Evolutionary conservation across 2,797 vertebrate genomes (phyloP).

Genomic region (Scomberomorus guttatus): DNA sequence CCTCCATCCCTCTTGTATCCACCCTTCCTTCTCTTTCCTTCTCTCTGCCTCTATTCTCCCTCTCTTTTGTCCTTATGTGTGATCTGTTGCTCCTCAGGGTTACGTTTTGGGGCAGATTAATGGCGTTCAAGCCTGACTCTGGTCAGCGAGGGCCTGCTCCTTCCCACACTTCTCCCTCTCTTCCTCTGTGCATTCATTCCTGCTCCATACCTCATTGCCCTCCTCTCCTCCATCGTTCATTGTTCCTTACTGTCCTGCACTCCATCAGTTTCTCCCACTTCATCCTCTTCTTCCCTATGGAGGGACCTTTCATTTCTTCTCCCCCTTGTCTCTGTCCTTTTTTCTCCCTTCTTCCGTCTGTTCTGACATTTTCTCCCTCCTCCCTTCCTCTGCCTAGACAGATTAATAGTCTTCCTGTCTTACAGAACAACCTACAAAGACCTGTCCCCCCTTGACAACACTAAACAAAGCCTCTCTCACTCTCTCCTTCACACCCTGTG

Average conservation of each 20-base stretch:
- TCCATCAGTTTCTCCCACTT: constrained; percentile 42
- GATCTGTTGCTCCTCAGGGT: constrained; percentile 74
- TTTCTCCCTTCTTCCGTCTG: background rate
- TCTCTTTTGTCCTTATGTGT: constrained; percentile 56
- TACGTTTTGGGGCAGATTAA: constrained; percentile 67
- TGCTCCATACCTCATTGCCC: constrained; percentile 30
- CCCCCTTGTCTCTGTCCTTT: constrained; percentile 36
- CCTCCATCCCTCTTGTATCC: constrained; percentile 14
- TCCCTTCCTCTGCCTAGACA: constrained; percentile 51
- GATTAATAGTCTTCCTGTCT: constrained; percentile 73
- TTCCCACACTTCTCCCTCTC: constrained; percentile 46
- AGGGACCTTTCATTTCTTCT: constrained; percentile 44
- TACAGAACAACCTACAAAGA: constrained; percentile 67
- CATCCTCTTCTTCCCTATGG: constrained; percentile 26
- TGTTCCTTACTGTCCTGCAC: constrained; percentile 33
- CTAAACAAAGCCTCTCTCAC: constrained; percentile 66
- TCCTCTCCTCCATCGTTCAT: constrained; percentile 44
- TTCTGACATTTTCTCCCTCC: constrained; percentile 8
- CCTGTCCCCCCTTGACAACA: constrained; percentile 64
- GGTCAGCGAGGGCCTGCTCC: constrained; percentile 53
- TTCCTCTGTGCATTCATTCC: constrained; percentile 51
- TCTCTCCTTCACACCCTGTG: constrained; percentile 50
- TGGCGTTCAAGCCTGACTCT: constrained; percentile 51
- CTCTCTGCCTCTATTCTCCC: constrained; percentile 28
- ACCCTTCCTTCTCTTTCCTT: constrained; percentile 11